These are phyloP conservation scores for Cordilura impudica DNA, from an alignment of 2,888 invertebrate species.

Conservation along the genomic window DNA sequence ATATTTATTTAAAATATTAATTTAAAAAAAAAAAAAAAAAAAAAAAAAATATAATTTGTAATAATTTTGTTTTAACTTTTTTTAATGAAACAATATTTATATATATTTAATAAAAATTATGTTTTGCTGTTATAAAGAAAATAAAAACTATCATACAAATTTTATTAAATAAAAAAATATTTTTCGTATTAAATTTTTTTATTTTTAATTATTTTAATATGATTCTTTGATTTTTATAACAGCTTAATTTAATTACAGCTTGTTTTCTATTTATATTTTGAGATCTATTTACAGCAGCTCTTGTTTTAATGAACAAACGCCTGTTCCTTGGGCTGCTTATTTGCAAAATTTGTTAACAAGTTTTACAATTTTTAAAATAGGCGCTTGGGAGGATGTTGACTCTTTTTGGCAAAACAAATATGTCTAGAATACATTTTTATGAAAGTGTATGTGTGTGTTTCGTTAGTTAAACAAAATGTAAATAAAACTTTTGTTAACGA, in stretches of 20 bases:
- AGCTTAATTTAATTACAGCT: neutral
- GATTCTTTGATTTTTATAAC: neutral
- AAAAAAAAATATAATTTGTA: too few relatives aligned
- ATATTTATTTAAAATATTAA: too few relatives aligned
- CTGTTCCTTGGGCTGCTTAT: slow-evolving; percentile 21
- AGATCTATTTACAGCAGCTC: slow-evolving; percentile 45
- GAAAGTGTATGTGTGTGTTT: neutral
- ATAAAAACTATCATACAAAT: too few relatives aligned
- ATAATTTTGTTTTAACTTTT: too few relatives aligned
- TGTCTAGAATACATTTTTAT: slow-evolving; percentile 15
- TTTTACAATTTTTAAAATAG: slow-evolving; percentile 21
- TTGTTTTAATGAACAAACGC: slow-evolving; percentile 2
- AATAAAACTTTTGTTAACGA: slow-evolving; percentile 22
- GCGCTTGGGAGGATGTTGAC: slow-evolving; percentile 15
- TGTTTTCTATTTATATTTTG: slow-evolving; percentile 17
- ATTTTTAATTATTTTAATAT: neutral
- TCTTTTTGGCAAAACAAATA: neutral
- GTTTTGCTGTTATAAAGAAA: too few relatives aligned
- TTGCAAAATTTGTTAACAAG: slow-evolving; percentile 59
- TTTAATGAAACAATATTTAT: too few relatives aligned
- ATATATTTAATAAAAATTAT: too few relatives aligned
- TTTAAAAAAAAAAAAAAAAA: neutral
- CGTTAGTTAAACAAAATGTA: neutral
- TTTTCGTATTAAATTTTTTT: neutral
- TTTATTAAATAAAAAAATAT: neutral